Evolutionary conservation across 53 echinoderm and acorn worm species (phyloP), one percentile per base, ranked within the genome.

Genomic region (Echinarachnius parma): DNA sequence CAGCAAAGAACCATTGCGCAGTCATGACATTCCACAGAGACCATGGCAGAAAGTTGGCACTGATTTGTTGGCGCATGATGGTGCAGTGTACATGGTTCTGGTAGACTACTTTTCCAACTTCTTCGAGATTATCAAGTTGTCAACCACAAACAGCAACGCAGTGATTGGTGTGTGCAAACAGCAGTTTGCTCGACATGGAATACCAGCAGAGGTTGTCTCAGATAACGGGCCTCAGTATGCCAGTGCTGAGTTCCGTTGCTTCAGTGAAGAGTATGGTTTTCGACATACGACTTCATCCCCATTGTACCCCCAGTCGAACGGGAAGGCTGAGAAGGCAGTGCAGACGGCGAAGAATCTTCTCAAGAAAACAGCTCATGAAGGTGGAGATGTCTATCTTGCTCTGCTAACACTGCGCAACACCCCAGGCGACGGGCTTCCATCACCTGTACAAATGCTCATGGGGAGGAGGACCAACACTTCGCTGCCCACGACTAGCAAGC

Each of bases 91-190:
- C 33, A 27, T 83, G 18, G 46, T 76, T 45, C 25, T 83, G 20
- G 82, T 91, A 5, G 86, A 91, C 62, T 91, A 80, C 39, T 87
- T 77, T 20, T 80, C 77, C 1, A 79, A 68, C 75, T 82, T 31
- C 50, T 70, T 87, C 44, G 80, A 91, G 60, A 56, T 91, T 2
- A 62, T 66, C 25, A 80, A 70, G 29, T 18, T 80, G 37, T 34
- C 34, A 10, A 60, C 34, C 54, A 76, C 64, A 4, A 62, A 46
- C 9, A 55, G 37, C 28, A 42, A 29, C 15, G 29, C 59, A 10
- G 53, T 86, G 16, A 81, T 81, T 16, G 28, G 24, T 22, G 21
- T 78, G 13, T 57, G 57, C 11, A 83, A 87, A 32, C 64, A 78
- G 59, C 82, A 83, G 48, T 87, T 88, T 65, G 75, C 78, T 28